Conservation (phyloP, 2,113 vertebrate genomes). For the Paratilapia polleni region DNA sequence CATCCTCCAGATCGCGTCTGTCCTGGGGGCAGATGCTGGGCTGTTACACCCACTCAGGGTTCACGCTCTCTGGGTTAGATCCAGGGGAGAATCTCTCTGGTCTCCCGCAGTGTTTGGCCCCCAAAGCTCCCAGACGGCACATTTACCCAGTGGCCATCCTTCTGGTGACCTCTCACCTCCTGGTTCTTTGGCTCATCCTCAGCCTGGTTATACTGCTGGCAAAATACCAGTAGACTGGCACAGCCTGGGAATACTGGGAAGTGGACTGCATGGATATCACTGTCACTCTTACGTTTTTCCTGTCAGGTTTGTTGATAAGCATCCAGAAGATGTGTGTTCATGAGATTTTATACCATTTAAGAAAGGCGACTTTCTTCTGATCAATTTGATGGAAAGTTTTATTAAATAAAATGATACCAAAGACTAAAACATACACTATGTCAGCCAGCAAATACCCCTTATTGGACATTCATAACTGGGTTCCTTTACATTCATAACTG, state of each 20-base stretch:
- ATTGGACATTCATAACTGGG: neutral
- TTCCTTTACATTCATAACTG: too few species aligned
- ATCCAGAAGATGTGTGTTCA: neutral
- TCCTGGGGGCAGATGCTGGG: conserved; percentile 70
- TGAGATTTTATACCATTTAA: neutral
- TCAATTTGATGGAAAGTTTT: neutral
- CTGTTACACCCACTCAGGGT: conserved; percentile 47
- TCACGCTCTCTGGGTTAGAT: conserved; percentile 31
- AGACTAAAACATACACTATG: neutral
- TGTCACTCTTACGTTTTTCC: neutral
- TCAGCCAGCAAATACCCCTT: neutral
- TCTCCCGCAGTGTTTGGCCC: conserved; percentile 28
- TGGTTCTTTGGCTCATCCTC: conserved; percentile 98
- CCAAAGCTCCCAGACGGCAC: conserved; percentile 80
- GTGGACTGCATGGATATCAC: neutral
- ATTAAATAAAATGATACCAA: neutral
- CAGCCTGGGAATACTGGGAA: conserved; percentile 10
- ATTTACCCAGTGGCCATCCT: conserved; percentile 96
- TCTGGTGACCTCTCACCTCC: conserved; percentile 96
- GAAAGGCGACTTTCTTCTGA: neutral
- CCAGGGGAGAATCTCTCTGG: neutral
- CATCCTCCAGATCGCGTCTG: conserved; percentile 59
- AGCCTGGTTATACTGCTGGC: conserved; percentile 93
- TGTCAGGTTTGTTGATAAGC: conserved; percentile 1
- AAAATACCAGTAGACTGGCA: conserved; percentile 88